Evolutionary conservation across 2,797 vertebrate genomes (phyloP).

Genomic region (Bucorvus abyssinicus): DNA sequence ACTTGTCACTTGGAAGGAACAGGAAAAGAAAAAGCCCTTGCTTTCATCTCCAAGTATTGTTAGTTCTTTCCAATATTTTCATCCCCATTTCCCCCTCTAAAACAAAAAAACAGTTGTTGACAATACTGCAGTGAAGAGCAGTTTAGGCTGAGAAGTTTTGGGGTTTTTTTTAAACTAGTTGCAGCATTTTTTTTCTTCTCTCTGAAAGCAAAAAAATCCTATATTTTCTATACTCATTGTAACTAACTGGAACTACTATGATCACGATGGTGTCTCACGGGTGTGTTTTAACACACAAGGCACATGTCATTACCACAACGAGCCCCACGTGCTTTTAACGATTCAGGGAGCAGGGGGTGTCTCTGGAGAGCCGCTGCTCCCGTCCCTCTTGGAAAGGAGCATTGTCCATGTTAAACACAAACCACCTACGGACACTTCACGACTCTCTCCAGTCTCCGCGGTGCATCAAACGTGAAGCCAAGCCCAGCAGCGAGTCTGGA

Average conservation of each 20-base stretch:
- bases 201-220: not conserved
- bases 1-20: not conserved
- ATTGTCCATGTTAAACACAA: not conserved
- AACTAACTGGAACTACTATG: not conserved
- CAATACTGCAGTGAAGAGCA: not conserved
- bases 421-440: too few relatives aligned
- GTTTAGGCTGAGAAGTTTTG: not conserved
- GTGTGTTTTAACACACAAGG: not conserved
- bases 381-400: not conserved
- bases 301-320: not conserved
- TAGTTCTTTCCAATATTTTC: not conserved
- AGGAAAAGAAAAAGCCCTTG: not conserved
- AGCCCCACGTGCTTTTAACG: not conserved
- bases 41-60: not conserved
- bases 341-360: not conserved
- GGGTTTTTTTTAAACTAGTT: not conserved
- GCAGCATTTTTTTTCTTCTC: not conserved
- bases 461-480: too few relatives aligned
- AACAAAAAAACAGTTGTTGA: not conserved
- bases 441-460: too few relatives aligned
- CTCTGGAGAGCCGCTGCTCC: not conserved
- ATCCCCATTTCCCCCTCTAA: not conserved
- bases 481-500: not conserved
- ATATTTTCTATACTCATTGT: not conserved
- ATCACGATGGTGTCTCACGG: too few relatives aligned